A percentile compares a stretch with the other conserved stretches of the same genome.
These are phyloP conservation scores for Chionodraco myersi DNA, from an alignment of 2,113 vertebrate genomes.

Conservation along the genomic window DNA sequence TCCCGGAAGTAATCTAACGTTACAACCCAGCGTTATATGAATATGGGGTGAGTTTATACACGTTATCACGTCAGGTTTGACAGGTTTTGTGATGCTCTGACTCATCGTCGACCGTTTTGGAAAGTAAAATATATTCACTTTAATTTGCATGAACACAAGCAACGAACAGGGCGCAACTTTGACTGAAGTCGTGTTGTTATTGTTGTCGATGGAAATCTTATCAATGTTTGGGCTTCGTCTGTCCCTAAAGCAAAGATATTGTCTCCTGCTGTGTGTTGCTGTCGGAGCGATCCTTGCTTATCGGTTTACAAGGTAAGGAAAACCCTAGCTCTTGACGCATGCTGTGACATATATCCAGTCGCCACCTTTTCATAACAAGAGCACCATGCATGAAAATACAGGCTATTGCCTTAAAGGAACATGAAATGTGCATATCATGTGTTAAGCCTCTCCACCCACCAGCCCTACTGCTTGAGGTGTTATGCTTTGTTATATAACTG, in stretches of 20 bases:
- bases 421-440: not conserved
- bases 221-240: slow-evolving; percentile 32
- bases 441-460: not conserved
- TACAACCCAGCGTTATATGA: not conserved
- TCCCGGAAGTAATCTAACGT: not conserved
- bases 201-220: slow-evolving; percentile 28
- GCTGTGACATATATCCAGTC: not conserved
- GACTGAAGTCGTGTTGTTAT: not conserved
- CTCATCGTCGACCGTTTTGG: too few relatives aligned
- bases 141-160: not conserved
- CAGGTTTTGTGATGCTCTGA: not conserved
- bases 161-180: not conserved
- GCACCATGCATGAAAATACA: not conserved
- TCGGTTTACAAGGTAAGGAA: slow-evolving; percentile 49
- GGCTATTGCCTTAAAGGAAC: not conserved
- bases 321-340: not conserved
- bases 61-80: not conserved
- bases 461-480: fast-evolving
- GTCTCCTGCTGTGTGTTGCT: slow-evolving; percentile 41
- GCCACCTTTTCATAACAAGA: not conserved
- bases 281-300: slow-evolving; percentile 33
- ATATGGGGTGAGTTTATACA: not conserved
- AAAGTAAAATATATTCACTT: not conserved
- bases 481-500: not conserved
- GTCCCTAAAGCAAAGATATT: slow-evolving; percentile 54